These are phyloP conservation scores for Iguana delicatissima DNA, from an alignment of 2,797 vertebrate genomes.

Conservation along the genomic window DNA sequence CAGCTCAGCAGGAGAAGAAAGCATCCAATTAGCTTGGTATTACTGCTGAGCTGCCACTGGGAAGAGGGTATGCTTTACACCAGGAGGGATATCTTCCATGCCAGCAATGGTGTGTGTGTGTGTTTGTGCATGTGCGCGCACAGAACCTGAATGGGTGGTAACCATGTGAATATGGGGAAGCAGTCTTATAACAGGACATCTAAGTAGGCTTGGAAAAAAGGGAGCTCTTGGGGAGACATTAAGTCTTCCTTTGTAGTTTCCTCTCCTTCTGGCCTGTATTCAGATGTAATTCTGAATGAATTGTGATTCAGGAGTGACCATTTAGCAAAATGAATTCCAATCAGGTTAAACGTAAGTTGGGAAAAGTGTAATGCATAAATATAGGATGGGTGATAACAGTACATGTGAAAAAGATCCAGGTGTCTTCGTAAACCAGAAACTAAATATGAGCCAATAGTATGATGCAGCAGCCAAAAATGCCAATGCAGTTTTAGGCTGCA, in stretches of 20 bases:
- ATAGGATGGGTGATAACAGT: too few species aligned
- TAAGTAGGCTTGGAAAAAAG: neutral
- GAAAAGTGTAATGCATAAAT: too few species aligned
- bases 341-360: too few species aligned
- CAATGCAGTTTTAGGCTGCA: too few species aligned
- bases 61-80: neutral
- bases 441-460: too few species aligned
- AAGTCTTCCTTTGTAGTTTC: neutral
- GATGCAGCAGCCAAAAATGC: too few species aligned
- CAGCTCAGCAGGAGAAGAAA: neutral
- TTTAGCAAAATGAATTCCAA: too few species aligned
- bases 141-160: neutral
- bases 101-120: too few species aligned
- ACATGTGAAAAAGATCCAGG: too few species aligned
- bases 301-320: neutral
- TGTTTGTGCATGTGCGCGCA: too few species aligned
- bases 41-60: neutral
- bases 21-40: slow-evolving; percentile 21
- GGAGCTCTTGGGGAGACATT: neutral
- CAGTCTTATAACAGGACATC: neutral
- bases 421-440: too few species aligned
- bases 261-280: neutral
- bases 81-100: neutral
- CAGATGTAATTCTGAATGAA: neutral
- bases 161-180: neutral